Conservation (phyloP, 1,140 invertebrate species). For the Drosophila sulfurigaster region DNA sequence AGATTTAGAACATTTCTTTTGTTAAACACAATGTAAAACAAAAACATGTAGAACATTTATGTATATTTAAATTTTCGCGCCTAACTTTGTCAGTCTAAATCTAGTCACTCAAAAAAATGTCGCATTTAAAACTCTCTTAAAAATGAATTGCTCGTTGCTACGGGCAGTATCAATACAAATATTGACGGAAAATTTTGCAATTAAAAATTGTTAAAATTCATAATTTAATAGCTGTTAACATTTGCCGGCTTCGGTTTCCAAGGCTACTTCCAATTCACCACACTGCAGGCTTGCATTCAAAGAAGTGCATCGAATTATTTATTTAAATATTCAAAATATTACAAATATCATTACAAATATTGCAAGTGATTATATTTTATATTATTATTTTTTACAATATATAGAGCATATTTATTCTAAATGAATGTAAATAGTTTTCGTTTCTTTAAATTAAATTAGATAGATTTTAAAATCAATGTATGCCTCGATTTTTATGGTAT, state of each 20-base stretch:
- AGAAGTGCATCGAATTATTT: background rate
- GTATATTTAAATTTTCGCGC: background rate
- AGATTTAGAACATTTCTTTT: too few species aligned
- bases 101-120: background rate
- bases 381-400: too few species aligned
- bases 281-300: conserved; percentile 40
- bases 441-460: too few species aligned
- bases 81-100: background rate
- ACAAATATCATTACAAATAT: too few species aligned
- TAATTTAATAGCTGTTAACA: conserved; percentile 17
- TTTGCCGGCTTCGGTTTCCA: conserved; percentile 41
- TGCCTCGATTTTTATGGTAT: too few species aligned
- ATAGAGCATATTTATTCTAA: too few species aligned
- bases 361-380: too few species aligned
- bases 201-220: background rate
- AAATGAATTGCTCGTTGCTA: background rate
- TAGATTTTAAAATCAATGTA: too few species aligned
- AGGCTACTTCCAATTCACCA: conserved; percentile 53
- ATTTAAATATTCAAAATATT: too few species aligned
- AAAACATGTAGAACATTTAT: too few species aligned
- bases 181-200: background rate
- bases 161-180: background rate
- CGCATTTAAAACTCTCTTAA: background rate
- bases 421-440: too few species aligned
- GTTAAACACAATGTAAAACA: background rate